Percentiles rank a stretch among this genome's conserved stretches.
Conservation (phyloP, 2,113 vertebrate genomes). For the Notarius quadriscutis region DNA sequence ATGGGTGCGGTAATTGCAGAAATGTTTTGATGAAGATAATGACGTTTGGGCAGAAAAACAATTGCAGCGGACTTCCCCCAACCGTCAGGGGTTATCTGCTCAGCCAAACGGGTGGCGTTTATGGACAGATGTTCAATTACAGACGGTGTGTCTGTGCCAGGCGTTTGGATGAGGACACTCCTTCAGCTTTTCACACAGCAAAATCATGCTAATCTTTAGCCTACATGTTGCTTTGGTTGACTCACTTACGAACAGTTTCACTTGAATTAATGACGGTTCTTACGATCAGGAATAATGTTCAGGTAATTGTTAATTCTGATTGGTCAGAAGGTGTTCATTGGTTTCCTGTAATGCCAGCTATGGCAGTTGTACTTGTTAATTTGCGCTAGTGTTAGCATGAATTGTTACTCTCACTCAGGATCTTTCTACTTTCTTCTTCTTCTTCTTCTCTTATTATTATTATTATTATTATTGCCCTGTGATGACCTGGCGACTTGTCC, state of each 20-base stretch:
- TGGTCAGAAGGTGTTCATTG: not conserved
- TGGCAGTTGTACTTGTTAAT: not conserved
- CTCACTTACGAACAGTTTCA: not conserved
- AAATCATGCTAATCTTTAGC: constrained; percentile 1
- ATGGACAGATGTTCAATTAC: constrained; percentile 66
- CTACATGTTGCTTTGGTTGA: not conserved
- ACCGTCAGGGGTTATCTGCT: constrained; percentile 56
- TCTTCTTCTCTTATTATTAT: no score
- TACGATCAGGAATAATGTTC: no score
- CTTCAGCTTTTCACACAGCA: constrained; percentile 20
- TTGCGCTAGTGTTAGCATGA: no score
- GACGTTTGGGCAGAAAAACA: constrained; percentile 49
- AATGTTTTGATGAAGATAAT: constrained; percentile 60
- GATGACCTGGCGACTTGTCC: no score
- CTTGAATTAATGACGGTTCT: not conserved
- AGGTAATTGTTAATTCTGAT: not conserved
- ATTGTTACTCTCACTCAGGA: no score
- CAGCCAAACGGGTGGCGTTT: constrained; percentile 50
- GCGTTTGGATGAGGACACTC: constrained; percentile 28
- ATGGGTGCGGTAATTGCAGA: constrained; percentile 58
- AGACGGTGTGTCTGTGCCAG: constrained; percentile 43
- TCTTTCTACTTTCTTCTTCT: no score
- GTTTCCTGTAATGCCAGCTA: not conserved
- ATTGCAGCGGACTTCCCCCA: constrained; percentile 50
- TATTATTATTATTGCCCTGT: no score